These are phyloP conservation scores for Scomber japonicus DNA, from an alignment of 2,113 vertebrate species.

Conservation along the genomic window DNA sequence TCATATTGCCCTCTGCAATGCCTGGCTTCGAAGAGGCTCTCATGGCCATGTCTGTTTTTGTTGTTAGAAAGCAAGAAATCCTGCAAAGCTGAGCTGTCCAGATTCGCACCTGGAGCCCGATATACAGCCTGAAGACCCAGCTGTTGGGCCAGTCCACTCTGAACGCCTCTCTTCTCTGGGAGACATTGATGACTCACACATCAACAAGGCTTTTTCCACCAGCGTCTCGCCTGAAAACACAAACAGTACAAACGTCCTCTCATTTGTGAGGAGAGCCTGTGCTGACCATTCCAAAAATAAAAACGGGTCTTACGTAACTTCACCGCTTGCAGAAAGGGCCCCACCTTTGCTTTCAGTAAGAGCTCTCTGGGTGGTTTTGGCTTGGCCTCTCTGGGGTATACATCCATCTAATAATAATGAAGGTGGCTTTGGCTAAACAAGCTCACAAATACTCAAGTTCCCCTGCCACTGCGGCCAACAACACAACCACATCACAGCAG, in stretches of 20 bases:
- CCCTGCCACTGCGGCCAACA: slow-evolving; percentile 40
- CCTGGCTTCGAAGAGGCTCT: slow-evolving; percentile 32
- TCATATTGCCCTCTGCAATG: slow-evolving; percentile 21
- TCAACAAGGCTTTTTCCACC: slow-evolving; percentile 41
- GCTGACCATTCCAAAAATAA: slow-evolving; percentile 55
- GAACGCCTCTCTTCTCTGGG: slow-evolving; percentile 14
- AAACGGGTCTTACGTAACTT: slow-evolving; percentile 60
- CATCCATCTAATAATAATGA: slow-evolving; percentile 67
- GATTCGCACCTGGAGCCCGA: slow-evolving; percentile 48
- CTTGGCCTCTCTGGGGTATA: slow-evolving; percentile 30
- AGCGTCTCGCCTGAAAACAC: slow-evolving; percentile 60
- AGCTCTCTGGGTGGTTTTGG: slow-evolving; percentile 71
- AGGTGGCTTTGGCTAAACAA: slow-evolving; percentile 64
- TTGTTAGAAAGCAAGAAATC: slow-evolving; percentile 32
- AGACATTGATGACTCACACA: slow-evolving; percentile 50
- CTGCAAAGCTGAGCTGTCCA: slow-evolving; percentile 30
- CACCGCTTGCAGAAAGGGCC: slow-evolving; percentile 26
- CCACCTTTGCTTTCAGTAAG: slow-evolving; percentile 54
- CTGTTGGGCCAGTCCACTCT: slow-evolving; percentile 22
- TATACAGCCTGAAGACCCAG: slow-evolving; percentile 27
- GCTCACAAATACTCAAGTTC: slow-evolving; percentile 53
- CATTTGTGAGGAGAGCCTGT: slow-evolving; percentile 25
- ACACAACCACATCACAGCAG: slow-evolving; percentile 49
- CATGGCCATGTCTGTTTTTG: slow-evolving; percentile 25
- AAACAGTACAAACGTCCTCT: slow-evolving; percentile 46